Base-by-base conservation (phyloP, 2,797 vertebrate species). In the Etheostoma perlongum region DNA sequence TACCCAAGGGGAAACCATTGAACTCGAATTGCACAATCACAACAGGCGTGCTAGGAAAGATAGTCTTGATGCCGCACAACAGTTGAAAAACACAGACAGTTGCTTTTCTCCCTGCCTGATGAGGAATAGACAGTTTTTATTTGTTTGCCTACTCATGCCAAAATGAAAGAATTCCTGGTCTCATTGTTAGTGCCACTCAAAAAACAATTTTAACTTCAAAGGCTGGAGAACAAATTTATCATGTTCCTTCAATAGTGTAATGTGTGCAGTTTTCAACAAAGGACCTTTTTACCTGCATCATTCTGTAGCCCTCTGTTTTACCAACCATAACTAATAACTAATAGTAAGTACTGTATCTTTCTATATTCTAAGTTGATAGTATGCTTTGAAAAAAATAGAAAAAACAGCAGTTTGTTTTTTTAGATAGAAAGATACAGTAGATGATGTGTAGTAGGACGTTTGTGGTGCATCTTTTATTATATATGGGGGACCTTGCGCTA, bases 191-290 rank as follows among this genome's bases (percentile, higher is more conserved):
- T 65, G 62, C 18, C 64, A 75, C 73, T 80, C 62, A 65, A 60
- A 82, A 81, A 76, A 67, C 66, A 46, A 83, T 70, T 81, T 82
- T 66, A 71, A 80, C 80, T 78, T 77, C 79, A 91, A 88, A 86
- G 81, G 30, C 49, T 62, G n/a, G 19, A 68, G 65, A 79, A 51
- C 64, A 88, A 74, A 84, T 81, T 76, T 53, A 81, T 81, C 49
- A 30, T 47, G 42, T 75, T 74, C 64, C 53, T 70, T 83, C 63
- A 76, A n/a, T 40, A 71, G 62, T 10, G 2, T 23, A 66, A 67
- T 62, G 64, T 78, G 27, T 18, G 10, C 30, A 65, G 69, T 75
- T 82, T 78, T 77, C 25, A 55, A 67, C 58, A 85, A 64, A 74
- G 25, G 49, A 27, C 27, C 62, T 12, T 82, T 58, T 76, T 64